phyloP scores from a whole-genome alignment of 1,140 invertebrate species.

The Glossosoma conforme region DNA sequence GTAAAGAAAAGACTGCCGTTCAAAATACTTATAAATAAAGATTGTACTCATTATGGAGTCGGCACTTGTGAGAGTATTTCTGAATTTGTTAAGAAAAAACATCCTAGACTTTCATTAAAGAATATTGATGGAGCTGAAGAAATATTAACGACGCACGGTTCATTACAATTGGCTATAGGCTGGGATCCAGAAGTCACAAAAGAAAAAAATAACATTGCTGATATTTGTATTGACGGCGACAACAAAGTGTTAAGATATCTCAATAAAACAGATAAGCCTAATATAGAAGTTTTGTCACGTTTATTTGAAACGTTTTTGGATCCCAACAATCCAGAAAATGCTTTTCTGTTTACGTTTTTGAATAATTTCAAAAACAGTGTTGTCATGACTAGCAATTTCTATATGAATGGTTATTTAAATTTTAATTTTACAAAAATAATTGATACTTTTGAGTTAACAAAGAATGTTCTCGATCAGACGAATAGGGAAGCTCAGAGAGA shows the following conservation, averaged over 20 bases:
- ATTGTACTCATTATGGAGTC: constrained; percentile 11
- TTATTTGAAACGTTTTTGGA: constrained; percentile 15
- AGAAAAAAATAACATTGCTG: neutral
- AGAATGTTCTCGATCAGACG: neutral
- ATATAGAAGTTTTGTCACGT: constrained; percentile 7
- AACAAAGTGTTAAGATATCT: neutral
- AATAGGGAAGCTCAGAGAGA: constrained; percentile 4
- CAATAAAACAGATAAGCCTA: constrained; percentile 4
- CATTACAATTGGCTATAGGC: constrained; percentile 6
- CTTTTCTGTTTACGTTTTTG: constrained; percentile 18
- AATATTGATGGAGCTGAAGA: constrained; percentile 8
- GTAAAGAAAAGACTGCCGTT: constrained; percentile 4
- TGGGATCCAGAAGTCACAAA: constrained; percentile 5
- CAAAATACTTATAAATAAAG: constrained; percentile 5
- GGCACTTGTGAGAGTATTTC: constrained; percentile 8
- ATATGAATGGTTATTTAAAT: constrained; percentile 22
- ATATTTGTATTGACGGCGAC: neutral
- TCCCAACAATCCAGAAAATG: constrained; percentile 29
- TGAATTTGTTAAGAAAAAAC: constrained; percentile 10
- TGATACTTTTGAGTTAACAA: neutral
- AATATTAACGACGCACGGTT: constrained; percentile 10
- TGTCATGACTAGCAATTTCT: constrained; percentile 16
- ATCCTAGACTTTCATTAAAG: constrained; percentile 1
- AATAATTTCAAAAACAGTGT: constrained; percentile 17
- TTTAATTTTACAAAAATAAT: constrained; percentile 22